These are phyloP conservation scores for Amitus sp. DNA, from an alignment of 2,888 invertebrate species.

Conservation along the genomic window DNA sequence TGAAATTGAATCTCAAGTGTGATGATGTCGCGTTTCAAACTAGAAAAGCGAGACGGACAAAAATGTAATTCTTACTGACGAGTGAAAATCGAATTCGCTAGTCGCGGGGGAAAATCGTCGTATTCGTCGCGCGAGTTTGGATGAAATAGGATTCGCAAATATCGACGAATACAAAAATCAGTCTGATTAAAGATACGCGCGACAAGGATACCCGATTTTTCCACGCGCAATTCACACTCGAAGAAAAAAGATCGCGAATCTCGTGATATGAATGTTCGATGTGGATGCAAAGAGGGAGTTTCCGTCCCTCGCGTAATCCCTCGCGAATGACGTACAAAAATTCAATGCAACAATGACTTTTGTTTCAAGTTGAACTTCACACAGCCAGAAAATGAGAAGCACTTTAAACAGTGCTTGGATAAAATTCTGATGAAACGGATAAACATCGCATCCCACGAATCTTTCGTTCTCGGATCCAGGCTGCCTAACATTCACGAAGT, in stretches of 20 bases:
- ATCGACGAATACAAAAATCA: not conserved
- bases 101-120: too few species aligned
- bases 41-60: too few species aligned
- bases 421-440: constrained; percentile 53
- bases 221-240: too few species aligned
- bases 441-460: constrained; percentile 61
- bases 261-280: not conserved
- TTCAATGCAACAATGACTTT: constrained; percentile 17
- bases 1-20: too few species aligned
- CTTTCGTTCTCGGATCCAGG: constrained; percentile 53
- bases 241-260: not conserved
- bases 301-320: constrained; percentile 2
- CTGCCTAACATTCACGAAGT: too few species aligned
- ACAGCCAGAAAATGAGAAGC: constrained; percentile 74
- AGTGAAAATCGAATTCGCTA: too few species aligned
- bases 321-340: constrained; percentile 7
- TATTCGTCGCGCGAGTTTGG: too few species aligned
- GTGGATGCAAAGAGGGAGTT: not conserved
- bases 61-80: too few species aligned
- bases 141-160: too few species aligned
- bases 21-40: too few species aligned
- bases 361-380: constrained; percentile 68
- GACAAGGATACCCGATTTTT: not conserved
- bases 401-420: constrained; percentile 76
- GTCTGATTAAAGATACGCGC: not conserved